Base-by-base conservation (phyloP, 92 coral and sea anemone species). In the Epizoanthus scotinus region DNA sequence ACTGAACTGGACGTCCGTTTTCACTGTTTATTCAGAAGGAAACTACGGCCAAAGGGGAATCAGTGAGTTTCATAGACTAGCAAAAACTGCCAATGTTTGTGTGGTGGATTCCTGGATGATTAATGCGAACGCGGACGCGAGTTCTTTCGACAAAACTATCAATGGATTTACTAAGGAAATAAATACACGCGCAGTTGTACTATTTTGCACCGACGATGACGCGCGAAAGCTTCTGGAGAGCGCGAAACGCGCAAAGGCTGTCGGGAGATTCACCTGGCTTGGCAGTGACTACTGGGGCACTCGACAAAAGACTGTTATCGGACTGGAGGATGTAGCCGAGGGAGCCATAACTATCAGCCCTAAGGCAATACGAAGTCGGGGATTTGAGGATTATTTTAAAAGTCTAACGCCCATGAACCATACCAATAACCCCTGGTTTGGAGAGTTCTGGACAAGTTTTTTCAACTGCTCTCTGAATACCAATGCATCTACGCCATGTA, bases 221-320 rank as follows among this genome's bases (percentile, higher is more conserved):
- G 79, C 91, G 60, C 84, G 94, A 58, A 83, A 85, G 14, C 88
- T 96, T 47, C 90, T 96, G 10, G 40, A 86, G 61, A 93, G 89
- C 22, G 91, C 96, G 3, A 77, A 79, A 28, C 88, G 87, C 36
- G 78, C 52, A 29, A 75, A 82, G 25, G 84, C 89, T 28, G 87
- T 64, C 38, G 85, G 86, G 21, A 75, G 73, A 29, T 88, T 89
- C 21, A 77, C 73, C 3, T 96, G 99, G 99, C 83, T 96, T 0
- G 99, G 92, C 1, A 91, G 96, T 62, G 99, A 96, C 44, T 94
- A 89, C 63, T 93, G 99, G 99, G 99, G 99, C 2, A 96, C 94
- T 1, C 85, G 97, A 20, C 71, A 54, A 53, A 87, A 85, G 59
- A 84, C 94, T 3, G 91, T 96, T 24, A 71, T 80, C 15, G 89